These are phyloP conservation scores for Diplazon laetatorius DNA, from an alignment of 2,888 invertebrate species.

Conservation along the genomic window DNA sequence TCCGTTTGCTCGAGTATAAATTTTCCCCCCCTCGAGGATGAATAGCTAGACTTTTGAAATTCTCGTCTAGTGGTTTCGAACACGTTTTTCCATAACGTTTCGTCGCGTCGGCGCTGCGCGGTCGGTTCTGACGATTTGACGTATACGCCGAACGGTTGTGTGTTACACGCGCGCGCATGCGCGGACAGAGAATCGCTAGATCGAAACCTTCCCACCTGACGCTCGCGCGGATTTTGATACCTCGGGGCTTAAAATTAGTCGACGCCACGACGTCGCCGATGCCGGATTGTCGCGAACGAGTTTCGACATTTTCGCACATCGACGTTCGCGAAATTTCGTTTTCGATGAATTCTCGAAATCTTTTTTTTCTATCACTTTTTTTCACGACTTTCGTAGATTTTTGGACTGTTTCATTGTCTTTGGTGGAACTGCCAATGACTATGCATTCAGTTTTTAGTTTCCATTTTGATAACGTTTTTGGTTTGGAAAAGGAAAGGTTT, in stretches of 20 bases:
- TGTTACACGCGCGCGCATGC: constrained; percentile 3
- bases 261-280: constrained; percentile 9
- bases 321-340: neutral
- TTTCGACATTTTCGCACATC: constrained; percentile 1
- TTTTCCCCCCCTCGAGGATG: constrained; percentile 55
- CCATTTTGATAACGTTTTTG: no score
- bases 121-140: neutral
- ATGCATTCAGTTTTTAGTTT: no score
- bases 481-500: no score
- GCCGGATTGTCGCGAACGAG: constrained; percentile 2
- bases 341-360: neutral
- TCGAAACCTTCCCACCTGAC: no score
- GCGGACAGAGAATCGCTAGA: neutral
- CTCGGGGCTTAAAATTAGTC: constrained; percentile 25
- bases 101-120: neutral
- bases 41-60: constrained; percentile 34
- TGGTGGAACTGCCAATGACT: no score
- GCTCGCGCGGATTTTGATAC: no score
- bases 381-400: neutral
- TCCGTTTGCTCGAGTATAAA: constrained; percentile 48
- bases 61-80: constrained; percentile 19
- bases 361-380: neutral
- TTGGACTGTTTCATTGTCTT: no score
- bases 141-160: constrained; percentile 1
- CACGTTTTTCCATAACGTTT: neutral